Conservation (phyloP, 2,888 invertebrate species). For the Allacma fusca region DNA sequence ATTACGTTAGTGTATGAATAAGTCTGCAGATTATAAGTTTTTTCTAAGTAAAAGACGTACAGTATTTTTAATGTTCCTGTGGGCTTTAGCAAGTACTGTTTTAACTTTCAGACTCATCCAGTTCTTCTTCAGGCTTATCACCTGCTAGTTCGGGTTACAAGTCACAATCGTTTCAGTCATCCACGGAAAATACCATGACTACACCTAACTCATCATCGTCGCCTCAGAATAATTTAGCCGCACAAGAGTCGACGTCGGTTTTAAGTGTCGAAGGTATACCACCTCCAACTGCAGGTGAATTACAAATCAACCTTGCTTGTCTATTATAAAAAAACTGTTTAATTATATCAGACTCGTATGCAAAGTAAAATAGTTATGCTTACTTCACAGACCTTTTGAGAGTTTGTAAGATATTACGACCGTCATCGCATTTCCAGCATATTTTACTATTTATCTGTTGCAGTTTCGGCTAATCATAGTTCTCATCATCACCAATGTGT, state of each 20-base stretch:
- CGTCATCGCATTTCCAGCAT: no score
- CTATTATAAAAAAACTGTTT: no score
- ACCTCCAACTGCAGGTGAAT: conserved; percentile 59
- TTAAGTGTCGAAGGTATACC: conserved; percentile 34
- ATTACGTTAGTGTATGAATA: no score
- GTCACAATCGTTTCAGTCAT: conserved; percentile 76
- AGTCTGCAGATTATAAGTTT: no score
- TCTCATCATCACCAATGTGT: conserved; percentile 39
- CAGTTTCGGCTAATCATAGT: conserved; percentile 23
- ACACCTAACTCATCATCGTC: conserved; percentile 80
- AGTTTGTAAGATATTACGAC: no score
- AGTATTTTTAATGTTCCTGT: no score
- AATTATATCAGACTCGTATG: no score
- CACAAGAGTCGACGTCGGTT: conserved; percentile 34
- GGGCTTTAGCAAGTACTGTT: no score
- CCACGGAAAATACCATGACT: conserved; percentile 67
- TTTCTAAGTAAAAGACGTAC: no score
- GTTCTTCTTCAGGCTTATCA: conserved; percentile 74
- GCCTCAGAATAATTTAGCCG: conserved; percentile 61
- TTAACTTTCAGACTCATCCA: conserved; percentile 73
- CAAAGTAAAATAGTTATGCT: no score
- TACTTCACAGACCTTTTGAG: no score
- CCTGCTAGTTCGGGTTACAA: conserved; percentile 81
- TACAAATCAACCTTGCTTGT: no score
- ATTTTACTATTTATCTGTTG: not conserved